These are phyloP conservation scores for Tillus elongatus DNA, from an alignment of 2,888 invertebrate species.

Conservation along the genomic window DNA sequence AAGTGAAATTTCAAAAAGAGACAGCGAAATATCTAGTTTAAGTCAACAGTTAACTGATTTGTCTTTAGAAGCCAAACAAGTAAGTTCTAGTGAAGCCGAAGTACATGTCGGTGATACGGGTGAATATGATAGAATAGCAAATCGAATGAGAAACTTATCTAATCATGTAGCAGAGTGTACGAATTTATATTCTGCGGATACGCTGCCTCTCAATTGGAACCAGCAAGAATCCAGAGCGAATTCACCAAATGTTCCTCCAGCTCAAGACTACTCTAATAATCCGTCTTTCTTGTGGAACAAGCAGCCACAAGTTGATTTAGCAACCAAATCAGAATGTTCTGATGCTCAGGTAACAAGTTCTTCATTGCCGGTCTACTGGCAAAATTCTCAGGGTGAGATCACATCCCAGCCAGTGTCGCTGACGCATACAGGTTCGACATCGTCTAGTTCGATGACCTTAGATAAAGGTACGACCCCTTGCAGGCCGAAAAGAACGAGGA, in stretches of 20 bases:
- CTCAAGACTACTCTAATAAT: no score
- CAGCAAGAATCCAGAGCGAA: no score
- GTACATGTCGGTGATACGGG: constrained; percentile 26
- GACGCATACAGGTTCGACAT: constrained; percentile 27
- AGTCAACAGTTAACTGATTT: constrained; percentile 44
- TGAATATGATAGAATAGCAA: constrained; percentile 24
- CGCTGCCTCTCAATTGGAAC: constrained; percentile 28
- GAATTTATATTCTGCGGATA: constrained; percentile 33
- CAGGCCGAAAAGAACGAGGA: constrained; percentile 37
- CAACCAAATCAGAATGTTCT: constrained; percentile 5
- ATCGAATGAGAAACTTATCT: constrained; percentile 33
- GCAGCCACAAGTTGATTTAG: constrained; percentile 14
- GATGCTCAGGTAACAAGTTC: neutral
- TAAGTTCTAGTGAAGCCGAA: constrained; percentile 16
- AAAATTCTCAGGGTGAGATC: constrained; percentile 15
- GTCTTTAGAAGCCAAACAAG: neutral
- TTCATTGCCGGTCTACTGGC: constrained; percentile 24
- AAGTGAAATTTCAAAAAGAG: constrained; percentile 47
- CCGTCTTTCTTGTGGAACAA: constrained; percentile 24
- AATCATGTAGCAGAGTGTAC: constrained; percentile 36
- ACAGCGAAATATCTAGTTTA: constrained; percentile 48
- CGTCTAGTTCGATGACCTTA: constrained; percentile 25
- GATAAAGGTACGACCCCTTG: constrained; percentile 33
- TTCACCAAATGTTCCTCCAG: no score
- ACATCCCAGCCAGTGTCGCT: constrained; percentile 11